Evolutionary conservation across 2,113 vertebrate genomes (phyloP), one percentile per base, ranked within the genome.

Genomic region (Seriola dumerili): DNA sequence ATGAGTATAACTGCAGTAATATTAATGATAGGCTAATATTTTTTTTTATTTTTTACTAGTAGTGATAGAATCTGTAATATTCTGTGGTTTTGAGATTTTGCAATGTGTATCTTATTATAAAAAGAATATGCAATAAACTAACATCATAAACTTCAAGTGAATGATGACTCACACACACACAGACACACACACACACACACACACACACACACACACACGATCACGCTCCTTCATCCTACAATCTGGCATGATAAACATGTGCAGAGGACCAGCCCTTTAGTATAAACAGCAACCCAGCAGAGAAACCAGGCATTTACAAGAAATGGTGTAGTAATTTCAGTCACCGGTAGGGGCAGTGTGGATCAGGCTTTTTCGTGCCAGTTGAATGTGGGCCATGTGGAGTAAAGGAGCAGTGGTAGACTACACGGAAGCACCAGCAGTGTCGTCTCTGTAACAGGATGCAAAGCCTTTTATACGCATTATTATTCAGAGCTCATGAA

Each of bases 241-340:
- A 2, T 4, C 5, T 55, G 70, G 12, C 38, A 54, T 40, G 72
- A 72, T 9, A 75, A 80, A 54, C 64, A 77, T 62, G 63, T 19
- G 34, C 55, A 63, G 2, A 67, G 25, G 77, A 87, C 65, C 42
- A 73, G 50, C 85, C 86, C 74, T 80, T 92, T 46, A 68, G 68
- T 29, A 62, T 88, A 90, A 91, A 87, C 78, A 72, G 59, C 38
- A 1, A 5, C 1, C 3, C 7, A 36, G 19, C 32, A 0, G 68
- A 86, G 88, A 93, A 91, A 12, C 40, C 3, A 0, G 1, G 61
- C 76, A 58, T 94, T 95, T 95, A 92, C 91, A 59, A 88, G 91
- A 95, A 95, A 93, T 78, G 90, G 0, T 92, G 87, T 59, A 82
- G 57, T 64, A 81, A 81, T 67, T 89, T 50, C 0, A 21, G 3